Conservation (phyloP, 2,113 vertebrate genomes). For the Polyodon spathula region DNA sequence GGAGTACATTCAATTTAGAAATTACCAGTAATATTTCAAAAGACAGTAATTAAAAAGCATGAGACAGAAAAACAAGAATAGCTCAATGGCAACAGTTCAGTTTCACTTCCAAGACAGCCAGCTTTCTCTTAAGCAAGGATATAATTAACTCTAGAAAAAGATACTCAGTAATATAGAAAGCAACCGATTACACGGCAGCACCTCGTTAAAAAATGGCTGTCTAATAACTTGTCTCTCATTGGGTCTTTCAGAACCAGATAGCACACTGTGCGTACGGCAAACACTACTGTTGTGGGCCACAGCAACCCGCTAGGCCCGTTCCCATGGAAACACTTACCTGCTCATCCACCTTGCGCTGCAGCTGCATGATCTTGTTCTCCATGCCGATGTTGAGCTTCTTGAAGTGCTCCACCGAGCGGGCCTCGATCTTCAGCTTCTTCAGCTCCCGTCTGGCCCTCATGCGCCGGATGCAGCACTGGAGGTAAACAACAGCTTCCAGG, state of each 20-base stretch:
- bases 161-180: not conserved
- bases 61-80: not conserved
- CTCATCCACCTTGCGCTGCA: slow-evolving; percentile 87
- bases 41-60: not conserved
- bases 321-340: slow-evolving; percentile 58
- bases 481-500: slow-evolving; percentile 68
- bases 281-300: no score
- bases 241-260: no score
- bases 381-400: slow-evolving; percentile 96
- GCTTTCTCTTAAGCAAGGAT: not conserved
- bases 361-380: slow-evolving; percentile 98
- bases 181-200: not conserved
- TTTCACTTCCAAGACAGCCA: not conserved
- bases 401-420: slow-evolving; percentile 93
- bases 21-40: no score
- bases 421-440: slow-evolving; percentile 96
- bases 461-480: slow-evolving; percentile 88
- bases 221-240: not conserved
- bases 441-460: slow-evolving; percentile 85
- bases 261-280: no score
- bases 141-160: not conserved
- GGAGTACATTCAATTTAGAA: no score
- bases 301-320: not conserved
- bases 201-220: not conserved
- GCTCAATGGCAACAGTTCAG: not conserved